phyloP scores from a whole-genome alignment of 2,797 vertebrate genomes.

The Parauchenoglanis ngamensis region DNA sequence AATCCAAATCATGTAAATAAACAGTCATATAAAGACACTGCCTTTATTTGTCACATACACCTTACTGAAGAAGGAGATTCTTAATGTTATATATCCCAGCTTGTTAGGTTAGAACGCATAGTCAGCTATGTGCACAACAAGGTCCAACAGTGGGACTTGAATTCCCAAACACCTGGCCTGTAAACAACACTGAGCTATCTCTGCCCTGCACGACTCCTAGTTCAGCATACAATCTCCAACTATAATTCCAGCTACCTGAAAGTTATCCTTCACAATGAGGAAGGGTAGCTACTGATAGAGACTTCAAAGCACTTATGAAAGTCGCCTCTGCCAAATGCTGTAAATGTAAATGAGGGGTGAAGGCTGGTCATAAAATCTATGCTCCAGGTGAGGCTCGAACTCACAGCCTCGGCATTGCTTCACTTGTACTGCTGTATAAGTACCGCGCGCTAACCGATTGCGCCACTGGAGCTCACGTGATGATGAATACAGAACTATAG shows the following conservation, averaged over 20 bases:
- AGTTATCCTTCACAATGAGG: not conserved
- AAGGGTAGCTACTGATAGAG: not conserved
- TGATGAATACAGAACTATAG: too few relatives aligned
- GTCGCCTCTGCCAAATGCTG: too few relatives aligned
- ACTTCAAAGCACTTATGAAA: too few relatives aligned
- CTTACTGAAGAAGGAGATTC: not conserved
- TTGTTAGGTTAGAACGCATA: not conserved
- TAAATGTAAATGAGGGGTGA: not conserved
- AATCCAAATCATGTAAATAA: not conserved
- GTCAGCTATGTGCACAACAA: not conserved
- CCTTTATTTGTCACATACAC: not conserved
- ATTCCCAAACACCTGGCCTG: not conserved
- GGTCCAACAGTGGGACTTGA: not conserved
- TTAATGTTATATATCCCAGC: not conserved
- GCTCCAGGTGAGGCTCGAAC: conserved; percentile 6
- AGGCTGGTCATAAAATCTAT: not conserved
- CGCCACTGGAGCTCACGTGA: not conserved
- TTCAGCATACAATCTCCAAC: not conserved
- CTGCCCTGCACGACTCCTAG: too few relatives aligned
- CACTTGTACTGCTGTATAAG: not conserved
- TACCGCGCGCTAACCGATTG: not conserved
- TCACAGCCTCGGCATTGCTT: conserved; percentile 7
- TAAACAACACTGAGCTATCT: not conserved
- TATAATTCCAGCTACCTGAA: not conserved
- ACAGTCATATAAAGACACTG: not conserved